Conservation (phyloP, 2,113 vertebrate species). For the Rhadina sibilatrix region DNA sequence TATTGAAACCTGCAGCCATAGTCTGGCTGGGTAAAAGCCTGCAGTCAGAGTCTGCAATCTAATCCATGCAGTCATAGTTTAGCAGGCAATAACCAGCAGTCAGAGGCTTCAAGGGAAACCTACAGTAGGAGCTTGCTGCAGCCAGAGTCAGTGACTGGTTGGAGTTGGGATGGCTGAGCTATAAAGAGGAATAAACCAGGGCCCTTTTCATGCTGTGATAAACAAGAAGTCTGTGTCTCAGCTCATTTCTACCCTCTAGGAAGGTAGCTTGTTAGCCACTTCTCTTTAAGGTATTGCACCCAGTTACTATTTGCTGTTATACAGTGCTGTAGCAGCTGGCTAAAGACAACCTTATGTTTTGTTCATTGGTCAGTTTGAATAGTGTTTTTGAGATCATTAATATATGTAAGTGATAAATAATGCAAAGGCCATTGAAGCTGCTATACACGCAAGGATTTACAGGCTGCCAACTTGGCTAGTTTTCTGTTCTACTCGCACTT, state of each 20-base stretch:
- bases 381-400: background rate
- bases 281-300: background rate
- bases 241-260: background rate
- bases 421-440: background rate
- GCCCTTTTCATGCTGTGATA: background rate
- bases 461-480: background rate
- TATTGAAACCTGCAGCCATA: no score
- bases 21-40: background rate
- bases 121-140: background rate
- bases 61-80: accelerated
- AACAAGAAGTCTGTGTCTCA: background rate
- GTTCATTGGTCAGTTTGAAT: background rate
- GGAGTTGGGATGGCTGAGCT: background rate
- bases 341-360: background rate
- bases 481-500: background rate
- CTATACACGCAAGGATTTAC: background rate
- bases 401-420: background rate
- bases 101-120: background rate
- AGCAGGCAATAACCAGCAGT: background rate
- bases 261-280: background rate
- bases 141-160: background rate
- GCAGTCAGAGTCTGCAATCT: background rate
- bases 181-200: background rate
- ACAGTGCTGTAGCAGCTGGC: background rate
- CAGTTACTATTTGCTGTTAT: background rate